Percentiles rank a stretch among this genome's conserved stretches.
Evolutionary conservation across 2,888 invertebrate genomes (phyloP).

Genomic region (Tribolium freemani): DNA sequence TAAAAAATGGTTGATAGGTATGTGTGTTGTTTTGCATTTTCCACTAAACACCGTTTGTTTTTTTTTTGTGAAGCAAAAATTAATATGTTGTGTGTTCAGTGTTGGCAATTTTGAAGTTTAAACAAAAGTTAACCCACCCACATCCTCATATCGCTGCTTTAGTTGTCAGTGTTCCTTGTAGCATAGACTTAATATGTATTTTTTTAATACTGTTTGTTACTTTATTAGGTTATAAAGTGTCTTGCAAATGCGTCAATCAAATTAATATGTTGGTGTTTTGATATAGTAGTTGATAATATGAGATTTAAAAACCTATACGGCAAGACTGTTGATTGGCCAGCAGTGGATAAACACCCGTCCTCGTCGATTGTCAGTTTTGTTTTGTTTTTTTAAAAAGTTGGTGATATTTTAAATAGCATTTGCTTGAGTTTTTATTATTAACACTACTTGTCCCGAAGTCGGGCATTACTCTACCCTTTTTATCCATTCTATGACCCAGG

Average conservation of each 20-base stretch:
- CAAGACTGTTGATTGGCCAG: constrained; percentile 57
- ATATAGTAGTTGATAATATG: constrained; percentile 25
- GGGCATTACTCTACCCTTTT: constrained; percentile 25
- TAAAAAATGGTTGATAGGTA: constrained; percentile 14
- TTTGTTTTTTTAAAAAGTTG: constrained; percentile 62
- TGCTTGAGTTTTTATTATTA: constrained; percentile 58
- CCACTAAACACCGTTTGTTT: constrained; percentile 33
- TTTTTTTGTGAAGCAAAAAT: constrained; percentile 39
- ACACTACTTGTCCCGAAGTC: constrained; percentile 43
- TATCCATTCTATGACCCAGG: constrained; percentile 28
- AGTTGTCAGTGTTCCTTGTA: constrained; percentile 66
- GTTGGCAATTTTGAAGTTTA: constrained; percentile 44
- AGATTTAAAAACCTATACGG: constrained; percentile 49
- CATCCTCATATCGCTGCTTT: constrained; percentile 61
- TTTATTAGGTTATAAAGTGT: constrained; percentile 57
- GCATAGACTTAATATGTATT: constrained; percentile 54
- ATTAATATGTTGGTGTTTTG: constrained; percentile 40
- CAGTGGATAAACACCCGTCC: constrained; percentile 65
- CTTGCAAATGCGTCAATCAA: constrained; percentile 57
- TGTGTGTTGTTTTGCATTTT: constrained; percentile 36
- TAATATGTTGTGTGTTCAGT: constrained; percentile 43
- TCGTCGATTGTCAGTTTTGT: constrained; percentile 57
- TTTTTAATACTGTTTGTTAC: constrained; percentile 56
- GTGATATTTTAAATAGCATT: constrained; percentile 66
- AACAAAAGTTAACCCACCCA: constrained; percentile 52